Base-by-base conservation (phyloP, 2,797 vertebrate genomes). In the Perodicticus potto region DNA sequence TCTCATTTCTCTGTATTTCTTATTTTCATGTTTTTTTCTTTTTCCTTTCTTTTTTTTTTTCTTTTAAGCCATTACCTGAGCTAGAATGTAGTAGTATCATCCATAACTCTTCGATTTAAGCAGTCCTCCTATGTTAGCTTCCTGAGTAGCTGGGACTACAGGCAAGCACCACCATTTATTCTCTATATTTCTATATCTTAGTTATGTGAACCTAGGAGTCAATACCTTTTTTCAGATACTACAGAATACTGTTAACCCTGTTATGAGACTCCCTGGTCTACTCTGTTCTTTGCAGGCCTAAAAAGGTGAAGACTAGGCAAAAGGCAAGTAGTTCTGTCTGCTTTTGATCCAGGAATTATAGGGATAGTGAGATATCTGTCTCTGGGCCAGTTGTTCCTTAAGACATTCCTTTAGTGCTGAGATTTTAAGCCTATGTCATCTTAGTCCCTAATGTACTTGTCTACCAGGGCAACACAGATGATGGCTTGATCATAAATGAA, bases 161-260 rank as follows among this genome's bases (percentile, higher is more conserved):
- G 32, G 16, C 7, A 3, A n/a, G 65, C 65, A 19, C 17, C 65
- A n/a, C 17, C 32, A 67, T 49, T 78, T 20, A 59, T 74, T 67
- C 69, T 63, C 85, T 80, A 12, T 23, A 72, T 53, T 69, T 92
- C 70, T 34, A 0, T 59, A 76, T 34, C 49, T 74, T 70, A 69
- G 53, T 78, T 61, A 72, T 5, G 14, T 32, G 1, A 85, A 37
- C 74, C 69, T 72, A 69, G 55, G 49, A 86, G 25, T 23, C 61
- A 93, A 73, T 67, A 34, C 61, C 87, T 87, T 87, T 94, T 96
- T 89, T 82, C 90, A 94, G 69, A 91, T 10, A 92, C 69, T 72
- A 32, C 3, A 25, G 77, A 63, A 95, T 22, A 91, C 74, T 61
- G 40, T 13, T 49, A 57, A 73, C 19, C 55, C 67, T 86, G 23